Evolutionary conservation across 2,888 invertebrate species (phyloP).

Genomic region (Apocheima hispidaria): DNA sequence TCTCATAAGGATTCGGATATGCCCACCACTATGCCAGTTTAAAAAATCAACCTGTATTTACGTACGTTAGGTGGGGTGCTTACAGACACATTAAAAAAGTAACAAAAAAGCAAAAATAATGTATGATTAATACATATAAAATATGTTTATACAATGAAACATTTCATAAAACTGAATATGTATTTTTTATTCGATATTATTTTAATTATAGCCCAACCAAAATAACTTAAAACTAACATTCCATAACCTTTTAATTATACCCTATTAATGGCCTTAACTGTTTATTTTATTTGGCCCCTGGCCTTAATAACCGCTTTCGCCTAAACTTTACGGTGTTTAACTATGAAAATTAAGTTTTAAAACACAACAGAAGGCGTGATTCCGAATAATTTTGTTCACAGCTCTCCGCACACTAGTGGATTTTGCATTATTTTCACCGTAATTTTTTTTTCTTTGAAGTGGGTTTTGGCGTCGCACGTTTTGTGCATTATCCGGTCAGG

Average conservation of each 20-base stretch:
- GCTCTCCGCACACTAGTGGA: neutral
- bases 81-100: neutral
- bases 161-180: neutral
- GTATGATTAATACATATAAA: too few species aligned
- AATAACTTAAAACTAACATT: slow-evolving; percentile 16
- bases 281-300: slow-evolving; percentile 24
- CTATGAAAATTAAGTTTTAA: slow-evolving; percentile 46
- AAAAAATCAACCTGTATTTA: too few species aligned
- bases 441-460: neutral
- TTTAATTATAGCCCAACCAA: slow-evolving; percentile 6
- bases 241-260: slow-evolving; percentile 24
- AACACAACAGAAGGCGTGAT: slow-evolving; percentile 41
- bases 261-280: slow-evolving; percentile 23
- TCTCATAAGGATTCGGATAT: too few species aligned
- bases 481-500: too few species aligned
- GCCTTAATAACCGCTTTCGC: slow-evolving; percentile 41
- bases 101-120: too few species aligned
- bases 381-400: slow-evolving; percentile 39
- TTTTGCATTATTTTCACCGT: neutral
- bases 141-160: too few species aligned
- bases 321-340: slow-evolving; percentile 43
- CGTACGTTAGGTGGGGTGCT: too few species aligned
- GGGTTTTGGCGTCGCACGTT: neutral
- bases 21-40: too few species aligned
- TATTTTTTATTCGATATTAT: neutral